These are phyloP conservation scores for Scrobipalpa atriplicella DNA, from an alignment of 2,888 invertebrate species.

Conservation along the genomic window DNA sequence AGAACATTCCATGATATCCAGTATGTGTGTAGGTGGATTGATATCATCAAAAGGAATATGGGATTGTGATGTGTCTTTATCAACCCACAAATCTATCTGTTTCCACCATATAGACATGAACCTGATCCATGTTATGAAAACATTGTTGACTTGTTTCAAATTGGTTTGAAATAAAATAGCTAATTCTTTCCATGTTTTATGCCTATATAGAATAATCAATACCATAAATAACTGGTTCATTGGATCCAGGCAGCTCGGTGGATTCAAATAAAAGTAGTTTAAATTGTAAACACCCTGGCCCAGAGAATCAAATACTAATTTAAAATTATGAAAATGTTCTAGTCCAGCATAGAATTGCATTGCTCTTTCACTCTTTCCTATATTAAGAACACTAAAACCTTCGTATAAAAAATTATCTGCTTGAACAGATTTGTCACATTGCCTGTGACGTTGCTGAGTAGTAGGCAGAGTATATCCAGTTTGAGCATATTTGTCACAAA, in stretches of 20 bases:
- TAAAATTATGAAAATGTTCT: neutral
- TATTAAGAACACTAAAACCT: neutral
- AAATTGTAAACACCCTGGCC: neutral
- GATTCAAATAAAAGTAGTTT: neutral
- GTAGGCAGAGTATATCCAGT: no score
- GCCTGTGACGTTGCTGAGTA: neutral
- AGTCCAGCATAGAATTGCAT: neutral
- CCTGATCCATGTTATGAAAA: constrained; percentile 5
- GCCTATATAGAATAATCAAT: neutral
- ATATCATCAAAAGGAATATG: neutral
- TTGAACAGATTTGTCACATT: neutral
- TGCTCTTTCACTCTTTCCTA: neutral
- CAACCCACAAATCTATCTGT: neutral
- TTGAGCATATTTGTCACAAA: no score
- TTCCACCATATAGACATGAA: neutral
- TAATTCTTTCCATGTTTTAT: constrained; percentile 1
- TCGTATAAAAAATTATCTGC: neutral
- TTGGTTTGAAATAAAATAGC: neutral
- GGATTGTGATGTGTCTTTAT: neutral
- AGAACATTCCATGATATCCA: neutral
- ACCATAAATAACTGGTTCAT: neutral
- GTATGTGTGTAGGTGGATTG: neutral
- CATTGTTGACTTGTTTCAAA: neutral
- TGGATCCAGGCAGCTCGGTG: neutral
- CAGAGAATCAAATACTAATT: neutral